Evolutionary conservation across 2,113 vertebrate species (phyloP).

Genomic region (Otocyon megalotis): DNA sequence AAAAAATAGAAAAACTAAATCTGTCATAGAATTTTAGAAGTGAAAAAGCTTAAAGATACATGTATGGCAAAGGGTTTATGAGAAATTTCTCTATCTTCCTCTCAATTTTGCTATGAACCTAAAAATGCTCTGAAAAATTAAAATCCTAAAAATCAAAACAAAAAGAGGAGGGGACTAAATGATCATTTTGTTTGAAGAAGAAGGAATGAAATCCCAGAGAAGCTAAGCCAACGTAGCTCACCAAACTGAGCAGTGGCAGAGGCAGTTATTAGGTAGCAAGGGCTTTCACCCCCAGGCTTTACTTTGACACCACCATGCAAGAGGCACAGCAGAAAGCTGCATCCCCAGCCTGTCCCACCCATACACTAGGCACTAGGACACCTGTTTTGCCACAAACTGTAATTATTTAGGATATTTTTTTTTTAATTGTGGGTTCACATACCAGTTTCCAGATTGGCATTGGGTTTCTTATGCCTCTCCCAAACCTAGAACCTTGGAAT

Average conservation of each 20-base stretch:
- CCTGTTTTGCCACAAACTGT: background rate
- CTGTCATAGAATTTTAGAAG: background rate
- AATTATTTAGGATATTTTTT: background rate
- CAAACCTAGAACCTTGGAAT: background rate
- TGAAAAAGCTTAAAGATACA: background rate
- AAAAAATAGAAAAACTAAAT: background rate
- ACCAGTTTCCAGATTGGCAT: background rate
- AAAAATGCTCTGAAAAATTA: background rate
- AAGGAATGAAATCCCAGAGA: background rate
- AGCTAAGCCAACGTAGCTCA: rapidly evolving
- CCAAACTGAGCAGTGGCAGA: no score
- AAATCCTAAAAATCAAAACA: background rate
- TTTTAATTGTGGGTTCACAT: background rate
- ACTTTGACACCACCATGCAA: rapidly evolving
- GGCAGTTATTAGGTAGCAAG: rapidly evolving
- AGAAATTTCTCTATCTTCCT: background rate
- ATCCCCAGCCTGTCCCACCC: background rate
- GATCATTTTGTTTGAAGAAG: background rate
- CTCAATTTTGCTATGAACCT: background rate
- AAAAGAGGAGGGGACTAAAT: background rate
- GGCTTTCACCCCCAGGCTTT: background rate
- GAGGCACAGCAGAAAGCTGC: background rate
- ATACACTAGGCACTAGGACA: background rate
- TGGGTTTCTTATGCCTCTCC: background rate
- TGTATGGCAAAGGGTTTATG: no score